Evolutionary conservation across 2,113 vertebrate species (phyloP).

Genomic region (Trachemys scripta): DNA sequence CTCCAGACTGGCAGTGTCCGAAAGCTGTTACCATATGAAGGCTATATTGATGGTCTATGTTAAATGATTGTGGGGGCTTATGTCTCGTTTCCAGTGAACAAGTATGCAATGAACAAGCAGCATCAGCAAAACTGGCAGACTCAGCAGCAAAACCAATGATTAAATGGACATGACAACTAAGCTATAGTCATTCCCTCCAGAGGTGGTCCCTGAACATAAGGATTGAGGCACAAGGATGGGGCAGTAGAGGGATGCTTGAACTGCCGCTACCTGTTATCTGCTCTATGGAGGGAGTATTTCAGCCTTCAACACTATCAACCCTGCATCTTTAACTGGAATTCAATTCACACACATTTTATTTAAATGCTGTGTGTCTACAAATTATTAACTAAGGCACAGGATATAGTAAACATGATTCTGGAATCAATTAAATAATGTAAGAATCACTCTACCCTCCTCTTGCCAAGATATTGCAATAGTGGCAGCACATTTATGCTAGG

Average conservation of each 20-base stretch:
- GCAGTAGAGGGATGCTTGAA: not conserved
- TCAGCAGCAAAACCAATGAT: not conserved
- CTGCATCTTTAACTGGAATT: not conserved
- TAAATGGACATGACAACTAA: not conserved
- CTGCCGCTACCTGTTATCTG: not conserved
- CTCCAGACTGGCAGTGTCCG: not conserved
- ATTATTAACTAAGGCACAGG: not conserved
- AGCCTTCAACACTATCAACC: not conserved
- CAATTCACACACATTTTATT: not conserved
- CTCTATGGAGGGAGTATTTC: not conserved
- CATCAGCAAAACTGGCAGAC: not conserved
- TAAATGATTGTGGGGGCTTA: not conserved
- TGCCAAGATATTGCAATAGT: not conserved
- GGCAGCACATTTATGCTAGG: not conserved
- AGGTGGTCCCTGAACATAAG: not conserved
- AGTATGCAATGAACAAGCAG: not conserved
- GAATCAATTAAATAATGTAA: not conserved
- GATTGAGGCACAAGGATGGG: not conserved
- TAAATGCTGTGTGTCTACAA: not conserved
- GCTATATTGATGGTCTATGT: not conserved
- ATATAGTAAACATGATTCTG: not conserved
- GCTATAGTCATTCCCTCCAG: not conserved
- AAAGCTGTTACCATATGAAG: not conserved
- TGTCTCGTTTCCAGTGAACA: not conserved
- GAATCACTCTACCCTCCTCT: not conserved